Conservation (phyloP, 2,888 invertebrate genomes). For the Cephus pygmeus region DNA sequence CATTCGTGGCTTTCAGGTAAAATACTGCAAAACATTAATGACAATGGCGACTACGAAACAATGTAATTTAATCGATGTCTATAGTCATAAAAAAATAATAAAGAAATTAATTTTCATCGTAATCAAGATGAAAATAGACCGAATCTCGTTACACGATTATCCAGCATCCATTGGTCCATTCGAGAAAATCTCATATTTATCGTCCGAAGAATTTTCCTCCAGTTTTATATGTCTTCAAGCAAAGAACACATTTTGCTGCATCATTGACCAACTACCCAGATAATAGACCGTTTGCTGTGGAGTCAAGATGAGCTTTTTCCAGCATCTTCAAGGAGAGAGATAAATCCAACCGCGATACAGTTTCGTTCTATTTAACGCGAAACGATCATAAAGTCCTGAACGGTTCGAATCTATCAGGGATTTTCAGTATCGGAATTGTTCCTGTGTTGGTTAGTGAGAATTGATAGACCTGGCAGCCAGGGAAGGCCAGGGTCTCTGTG, state of each 20-base stretch:
- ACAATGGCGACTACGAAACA: neutral
- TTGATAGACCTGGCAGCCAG: neutral
- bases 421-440: neutral
- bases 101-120: neutral
- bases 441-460: neutral
- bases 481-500: neutral
- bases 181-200: neutral
- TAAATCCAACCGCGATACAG: neutral
- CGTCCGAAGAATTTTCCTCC: neutral
- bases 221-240: neutral
- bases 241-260: neutral
- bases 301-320: neutral
- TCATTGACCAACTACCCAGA: neutral
- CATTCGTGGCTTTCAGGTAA: neutral
- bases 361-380: constrained; percentile 4
- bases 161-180: neutral
- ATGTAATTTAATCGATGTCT: neutral
- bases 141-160: no score
- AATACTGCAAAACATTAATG: neutral
- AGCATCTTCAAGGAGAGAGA: neutral
- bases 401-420: neutral
- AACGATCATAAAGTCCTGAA: constrained; percentile 3
- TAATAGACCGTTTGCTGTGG: neutral
- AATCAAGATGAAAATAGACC: neutral
- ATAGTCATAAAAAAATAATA: neutral